phyloP scores from a whole-genome alignment of 2,113 vertebrate species.

The Casuarius casuarius region DNA sequence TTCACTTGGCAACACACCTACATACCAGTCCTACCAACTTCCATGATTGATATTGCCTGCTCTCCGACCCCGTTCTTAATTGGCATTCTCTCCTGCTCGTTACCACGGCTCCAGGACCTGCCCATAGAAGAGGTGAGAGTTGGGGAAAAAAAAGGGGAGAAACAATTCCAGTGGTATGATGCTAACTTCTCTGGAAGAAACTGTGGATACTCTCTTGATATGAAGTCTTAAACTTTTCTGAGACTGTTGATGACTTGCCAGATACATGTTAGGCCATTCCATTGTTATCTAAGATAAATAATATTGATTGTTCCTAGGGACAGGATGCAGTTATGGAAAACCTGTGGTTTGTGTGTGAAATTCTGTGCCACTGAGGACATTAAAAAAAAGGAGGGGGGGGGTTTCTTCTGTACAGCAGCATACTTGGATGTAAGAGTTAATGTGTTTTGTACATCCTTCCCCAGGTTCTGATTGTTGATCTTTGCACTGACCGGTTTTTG shows the following conservation, averaged over 20 bases:
- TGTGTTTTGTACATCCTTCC: constrained; percentile 37
- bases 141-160: background rate
- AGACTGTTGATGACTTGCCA: background rate
- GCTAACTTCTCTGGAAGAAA: background rate
- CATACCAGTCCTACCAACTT: constrained; percentile 91
- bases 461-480: constrained; percentile 97
- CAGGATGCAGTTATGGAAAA: background rate
- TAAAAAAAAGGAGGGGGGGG: too few relatives aligned
- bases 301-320: background rate
- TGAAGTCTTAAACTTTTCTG: background rate
- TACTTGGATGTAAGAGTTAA: background rate
- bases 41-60: constrained; percentile 97
- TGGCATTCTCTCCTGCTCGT: constrained; percentile 89
- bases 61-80: constrained; percentile 97
- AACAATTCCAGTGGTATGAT: background rate
- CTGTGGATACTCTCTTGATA: background rate
- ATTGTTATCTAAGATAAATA: background rate
- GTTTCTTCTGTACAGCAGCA: background rate
- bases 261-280: background rate
- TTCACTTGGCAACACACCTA: constrained; percentile 99
- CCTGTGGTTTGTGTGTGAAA: background rate
- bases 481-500: constrained; percentile 93
- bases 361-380: background rate
- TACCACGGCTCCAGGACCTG: constrained; percentile 90
- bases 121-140: constrained; percentile 93